Base-by-base conservation (phyloP, 2,888 invertebrate species). In the Sycophila texana region DNA sequence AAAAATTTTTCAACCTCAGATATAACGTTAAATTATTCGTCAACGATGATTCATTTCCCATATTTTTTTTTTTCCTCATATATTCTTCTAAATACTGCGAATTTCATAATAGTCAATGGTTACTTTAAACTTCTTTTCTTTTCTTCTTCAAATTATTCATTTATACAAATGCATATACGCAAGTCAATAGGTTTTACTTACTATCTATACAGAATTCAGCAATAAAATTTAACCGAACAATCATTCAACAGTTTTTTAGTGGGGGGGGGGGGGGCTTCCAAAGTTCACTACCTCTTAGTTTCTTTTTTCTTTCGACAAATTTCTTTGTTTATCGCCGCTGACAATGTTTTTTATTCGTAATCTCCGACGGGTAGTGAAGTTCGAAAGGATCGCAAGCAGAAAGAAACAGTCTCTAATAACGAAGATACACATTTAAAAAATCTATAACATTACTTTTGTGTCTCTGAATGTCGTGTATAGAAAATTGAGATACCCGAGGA, bases 401-500 rank as follows among this genome's bases (percentile, higher is more conserved):
- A 58, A 26, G 30, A 65, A n/a, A 77, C n/a, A 49, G 4, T 22
- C 14, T 57, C 55, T 65, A 70, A 61, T 65, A 70, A 61, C 60
- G 55, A 7, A 74, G 71, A 71, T n/a, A 22, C 7, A 22, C 57
- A n/a, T 53, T 72, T 57, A 63, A 74, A 74, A 74, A 74, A 74
- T 73, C 49, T 73, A 79, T 47, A 57, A 60, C 49, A 47, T 72
- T 39, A 53, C 10, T 39, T 51, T 58, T 60, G 74, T 76, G 70
- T 71, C 53, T 61, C 47, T 68, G 47, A 10, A 67, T 74, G 74
- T 78, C 49, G 70, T 79, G 74, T 66, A 80, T 63, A 68, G 68
- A 77, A 76, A 73, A 72, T 67, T 75, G 63, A 77, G 68, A 74
- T 74, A 74, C 71, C 71, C 71, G 74, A 74, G 71, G 68, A 77